Conservation (phyloP, 92 coral and sea anemone species). For the Palythoa caribaeorum region DNA sequence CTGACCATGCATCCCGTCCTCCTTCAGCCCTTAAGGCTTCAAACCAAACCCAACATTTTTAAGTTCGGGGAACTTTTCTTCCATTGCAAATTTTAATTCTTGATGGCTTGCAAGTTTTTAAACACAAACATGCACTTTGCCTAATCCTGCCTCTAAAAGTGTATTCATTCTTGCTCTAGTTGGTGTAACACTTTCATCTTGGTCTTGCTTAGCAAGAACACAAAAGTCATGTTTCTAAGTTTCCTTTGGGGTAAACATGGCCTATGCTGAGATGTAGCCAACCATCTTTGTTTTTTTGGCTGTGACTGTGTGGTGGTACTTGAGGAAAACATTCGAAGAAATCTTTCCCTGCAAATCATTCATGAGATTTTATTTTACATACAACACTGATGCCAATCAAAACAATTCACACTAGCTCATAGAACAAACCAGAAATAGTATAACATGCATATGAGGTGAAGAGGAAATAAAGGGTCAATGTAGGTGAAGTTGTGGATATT, state of each 20-base stretch:
- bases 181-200: background rate
- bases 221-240: background rate
- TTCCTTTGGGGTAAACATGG: background rate
- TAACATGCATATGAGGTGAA: no score
- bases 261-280: background rate
- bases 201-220: background rate
- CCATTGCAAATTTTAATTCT: background rate
- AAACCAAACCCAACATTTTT: background rate
- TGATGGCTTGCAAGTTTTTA: background rate
- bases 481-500: no score
- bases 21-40: slow-evolving; percentile 65
- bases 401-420: background rate
- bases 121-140: background rate
- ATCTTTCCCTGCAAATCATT: background rate
- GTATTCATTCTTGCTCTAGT: background rate
- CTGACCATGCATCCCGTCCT: slow-evolving; percentile 59
- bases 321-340: background rate
- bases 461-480: no score
- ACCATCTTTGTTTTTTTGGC: background rate
- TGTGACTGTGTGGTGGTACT: background rate
- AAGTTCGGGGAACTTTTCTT: background rate
- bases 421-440: no score
- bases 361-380: no score
- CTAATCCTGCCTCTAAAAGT: background rate
- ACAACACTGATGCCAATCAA: background rate